phyloP scores from a whole-genome alignment of 2,113 vertebrate species.

The Lanius ludovicianus region DNA sequence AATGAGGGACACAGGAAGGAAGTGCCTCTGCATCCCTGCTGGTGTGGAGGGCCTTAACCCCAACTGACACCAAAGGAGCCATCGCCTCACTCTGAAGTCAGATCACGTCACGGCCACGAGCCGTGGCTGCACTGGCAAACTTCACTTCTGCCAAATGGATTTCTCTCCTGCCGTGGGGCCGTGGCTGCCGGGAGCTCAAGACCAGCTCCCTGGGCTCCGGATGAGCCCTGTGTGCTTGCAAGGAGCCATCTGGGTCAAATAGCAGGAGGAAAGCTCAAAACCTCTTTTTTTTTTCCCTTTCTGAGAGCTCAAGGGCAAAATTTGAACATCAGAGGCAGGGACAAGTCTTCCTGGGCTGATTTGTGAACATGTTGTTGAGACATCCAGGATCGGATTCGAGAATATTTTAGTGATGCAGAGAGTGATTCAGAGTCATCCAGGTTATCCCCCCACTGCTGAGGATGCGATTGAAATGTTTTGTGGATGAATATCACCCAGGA shows the following conservation, averaged over 20 bases:
- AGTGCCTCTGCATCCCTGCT: accelerated
- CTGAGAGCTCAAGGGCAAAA: slow-evolving; percentile 12
- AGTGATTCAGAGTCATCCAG: slow-evolving; percentile 22
- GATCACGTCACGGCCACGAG: accelerated
- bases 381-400: not conserved
- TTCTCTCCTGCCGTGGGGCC: not conserved
- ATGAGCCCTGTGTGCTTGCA: accelerated
- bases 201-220: accelerated
- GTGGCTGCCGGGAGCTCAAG: accelerated
- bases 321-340: not conserved
- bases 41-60: not conserved
- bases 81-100: not conserved
- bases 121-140: accelerated
- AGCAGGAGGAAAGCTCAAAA: not conserved
- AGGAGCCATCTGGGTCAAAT: slow-evolving; percentile 38
- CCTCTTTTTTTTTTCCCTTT: not conserved
- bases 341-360: not conserved
- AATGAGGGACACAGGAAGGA: accelerated
- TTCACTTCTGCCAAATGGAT: not conserved
- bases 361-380: slow-evolving; percentile 23
- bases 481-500: not conserved
- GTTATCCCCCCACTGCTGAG: not conserved
- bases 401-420: slow-evolving; percentile 3
- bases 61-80: not conserved
- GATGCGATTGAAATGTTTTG: not conserved